A percentile compares a stretch with the other conserved stretches of the same genome.
Conservation (phyloP, 1,140 invertebrate species). For the Rhizoglyphus robini region DNA sequence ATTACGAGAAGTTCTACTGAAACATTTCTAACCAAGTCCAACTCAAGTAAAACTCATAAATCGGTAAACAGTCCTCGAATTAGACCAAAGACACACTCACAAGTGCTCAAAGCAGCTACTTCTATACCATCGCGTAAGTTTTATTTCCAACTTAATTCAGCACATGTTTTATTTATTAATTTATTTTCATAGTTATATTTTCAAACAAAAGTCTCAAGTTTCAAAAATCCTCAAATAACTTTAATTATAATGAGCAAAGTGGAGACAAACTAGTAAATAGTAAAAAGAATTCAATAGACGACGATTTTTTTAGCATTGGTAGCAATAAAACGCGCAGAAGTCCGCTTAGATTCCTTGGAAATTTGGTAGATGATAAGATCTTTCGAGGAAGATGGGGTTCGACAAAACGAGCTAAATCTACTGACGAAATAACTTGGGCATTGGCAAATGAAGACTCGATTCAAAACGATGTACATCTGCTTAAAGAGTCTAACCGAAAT, state of each 20-base stretch:
- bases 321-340: constrained; percentile 13
- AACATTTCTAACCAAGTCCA: constrained; percentile 11
- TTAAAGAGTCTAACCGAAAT: not conserved
- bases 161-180: not conserved
- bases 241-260: not conserved
- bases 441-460: constrained; percentile 9
- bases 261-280: not conserved
- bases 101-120: constrained; percentile 13
- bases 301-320: not conserved
- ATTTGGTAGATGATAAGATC: constrained; percentile 17
- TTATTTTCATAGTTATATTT: constrained; percentile 17
- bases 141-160: not conserved
- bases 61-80: constrained; percentile 9
- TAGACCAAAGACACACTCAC: constrained; percentile 4
- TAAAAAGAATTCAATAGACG: constrained; percentile 17
- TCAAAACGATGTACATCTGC: not conserved
- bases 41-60: not conserved
- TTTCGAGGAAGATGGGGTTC: constrained; percentile 13
- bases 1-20: not conserved
- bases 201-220: not conserved
- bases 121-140: constrained; percentile 19
- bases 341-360: constrained; percentile 14
- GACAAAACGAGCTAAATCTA: constrained; percentile 14
- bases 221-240: constrained; percentile 6
- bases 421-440: constrained; percentile 18